A percentile compares a stretch with the other conserved stretches of the same genome.
phyloP scores from a whole-genome alignment of 2,797 vertebrate genomes.

The Pelodytes ibericus region DNA sequence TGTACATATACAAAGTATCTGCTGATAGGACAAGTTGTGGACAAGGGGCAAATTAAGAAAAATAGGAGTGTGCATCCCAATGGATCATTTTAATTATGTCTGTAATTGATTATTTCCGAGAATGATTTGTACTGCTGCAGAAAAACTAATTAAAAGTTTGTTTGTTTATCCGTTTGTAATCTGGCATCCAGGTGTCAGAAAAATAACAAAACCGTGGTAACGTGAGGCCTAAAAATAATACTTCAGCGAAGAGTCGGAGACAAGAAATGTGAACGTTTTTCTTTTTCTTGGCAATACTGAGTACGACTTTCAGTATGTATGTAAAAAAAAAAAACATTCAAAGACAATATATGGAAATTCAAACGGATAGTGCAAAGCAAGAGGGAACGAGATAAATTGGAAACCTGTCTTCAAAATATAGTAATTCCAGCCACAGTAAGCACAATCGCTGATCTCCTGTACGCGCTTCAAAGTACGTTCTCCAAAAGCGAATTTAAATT shows the following conservation, averaged over 20 bases:
- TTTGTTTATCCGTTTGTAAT: no score
- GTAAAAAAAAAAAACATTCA: neutral
- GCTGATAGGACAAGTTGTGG: neutral
- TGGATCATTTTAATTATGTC: neutral
- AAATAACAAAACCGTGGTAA: neutral
- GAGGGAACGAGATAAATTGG: neutral
- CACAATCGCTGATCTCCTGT: neutral
- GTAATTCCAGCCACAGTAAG: neutral
- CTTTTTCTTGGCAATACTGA: neutral
- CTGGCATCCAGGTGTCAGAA: neutral
- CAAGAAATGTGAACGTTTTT: neutral
- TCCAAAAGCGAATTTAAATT: neutral
- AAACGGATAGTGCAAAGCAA: neutral
- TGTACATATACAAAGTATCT: neutral
- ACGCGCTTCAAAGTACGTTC: neutral
- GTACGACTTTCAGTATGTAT: neutral
- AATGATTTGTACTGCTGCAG: neutral
- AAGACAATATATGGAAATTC: neutral
- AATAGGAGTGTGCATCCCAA: neutral
- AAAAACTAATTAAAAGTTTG: neutral
- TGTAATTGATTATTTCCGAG: neutral
- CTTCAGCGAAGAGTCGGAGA: neutral
- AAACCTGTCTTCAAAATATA: neutral
- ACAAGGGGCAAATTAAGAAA: neutral
- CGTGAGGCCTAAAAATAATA: neutral